Base-by-base conservation (phyloP, 92 coral and sea anemone genomes). In the Umimayanthus kanabou region DNA sequence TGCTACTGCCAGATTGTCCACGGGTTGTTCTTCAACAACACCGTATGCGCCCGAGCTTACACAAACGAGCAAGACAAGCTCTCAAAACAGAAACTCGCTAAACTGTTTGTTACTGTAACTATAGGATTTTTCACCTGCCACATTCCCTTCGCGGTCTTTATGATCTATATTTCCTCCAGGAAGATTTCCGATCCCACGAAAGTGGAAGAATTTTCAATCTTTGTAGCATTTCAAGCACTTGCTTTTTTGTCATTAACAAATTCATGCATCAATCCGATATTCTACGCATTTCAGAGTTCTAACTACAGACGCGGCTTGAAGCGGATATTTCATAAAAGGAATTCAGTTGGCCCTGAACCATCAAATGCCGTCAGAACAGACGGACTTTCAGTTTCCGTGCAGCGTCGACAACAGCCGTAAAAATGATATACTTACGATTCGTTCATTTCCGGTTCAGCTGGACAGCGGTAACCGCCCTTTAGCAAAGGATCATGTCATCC, bases 251-350 rank as follows among this genome's bases (percentile, higher is more conserved):
- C 86, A 8, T 45, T 82, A 28, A 67, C 86, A 67, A 82, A 82
- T 50, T 25, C 86, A 9, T 82, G 76, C 33, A 66, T 82, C 86
- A 82, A 82, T 25, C 86, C 86, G 0, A 82, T 82, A 10, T 67
- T 82, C 11, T 82, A 82, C 9, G 77, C 86, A 30, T 82, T 82
- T 69, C 86, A 82, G 26, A 82, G 86, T 50, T 66, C 86, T 18
- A 66, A 69, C 40, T 82, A 82, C 76, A 66, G 86, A 11, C 86
- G 86, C 23, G 77, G 86, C 14, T 82, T 82, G 77, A 69, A 82
- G 40, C 86, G 42, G 0, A 82, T 82, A 65, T 82, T 82, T 29
- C 28, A 4, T 26, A 43, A 28, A 14, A 7, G 72, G 64, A 82
- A 82, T 42, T 7, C 25, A 0, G 77, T 82, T 20, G 45, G 9